phyloP scores from a whole-genome alignment of 2,113 vertebrate species.

The Thunnus thynnus region DNA sequence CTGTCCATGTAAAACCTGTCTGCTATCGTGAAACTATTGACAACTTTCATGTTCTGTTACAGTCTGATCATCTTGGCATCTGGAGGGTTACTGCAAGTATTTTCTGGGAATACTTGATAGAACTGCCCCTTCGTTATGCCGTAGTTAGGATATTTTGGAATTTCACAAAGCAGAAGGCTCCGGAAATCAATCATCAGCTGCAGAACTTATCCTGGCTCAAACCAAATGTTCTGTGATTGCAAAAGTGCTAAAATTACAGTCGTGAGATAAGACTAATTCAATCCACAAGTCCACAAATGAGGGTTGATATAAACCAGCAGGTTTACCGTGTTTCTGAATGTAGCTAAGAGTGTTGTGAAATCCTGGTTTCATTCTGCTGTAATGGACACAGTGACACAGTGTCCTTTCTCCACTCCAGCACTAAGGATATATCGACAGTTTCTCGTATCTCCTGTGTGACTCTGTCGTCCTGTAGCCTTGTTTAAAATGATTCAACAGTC shows the following conservation, averaged over 20 bases:
- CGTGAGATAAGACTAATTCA: constrained; percentile 16
- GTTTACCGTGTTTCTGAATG: background rate
- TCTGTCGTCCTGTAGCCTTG: background rate
- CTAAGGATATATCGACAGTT: too few relatives aligned
- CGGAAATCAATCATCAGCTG: constrained; percentile 34
- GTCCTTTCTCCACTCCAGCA: background rate
- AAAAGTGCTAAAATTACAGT: constrained; percentile 28
- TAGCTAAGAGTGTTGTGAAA: too few relatives aligned
- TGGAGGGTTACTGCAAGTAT: background rate
- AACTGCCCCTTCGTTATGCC: background rate
- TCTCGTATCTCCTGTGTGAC: background rate
- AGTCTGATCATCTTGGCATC: constrained; percentile 22
- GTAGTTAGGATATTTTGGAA: constrained; percentile 20
- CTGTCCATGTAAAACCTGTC: background rate
- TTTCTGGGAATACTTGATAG: background rate
- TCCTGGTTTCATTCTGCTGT: too few relatives aligned
- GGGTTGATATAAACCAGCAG: background rate
- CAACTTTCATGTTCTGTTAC: background rate
- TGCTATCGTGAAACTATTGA: background rate
- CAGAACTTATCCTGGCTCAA: background rate
- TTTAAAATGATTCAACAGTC: constrained; percentile 22
- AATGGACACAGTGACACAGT: background rate
- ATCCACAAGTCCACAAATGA: background rate
- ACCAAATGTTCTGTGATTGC: constrained; percentile 30
- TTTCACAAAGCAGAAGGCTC: constrained; percentile 25